A percentile compares a stretch with the other conserved stretches of the same genome.
These are phyloP conservation scores for Pedetes capensis DNA, from an alignment of 2,113 vertebrate genomes.

Conservation along the genomic window DNA sequence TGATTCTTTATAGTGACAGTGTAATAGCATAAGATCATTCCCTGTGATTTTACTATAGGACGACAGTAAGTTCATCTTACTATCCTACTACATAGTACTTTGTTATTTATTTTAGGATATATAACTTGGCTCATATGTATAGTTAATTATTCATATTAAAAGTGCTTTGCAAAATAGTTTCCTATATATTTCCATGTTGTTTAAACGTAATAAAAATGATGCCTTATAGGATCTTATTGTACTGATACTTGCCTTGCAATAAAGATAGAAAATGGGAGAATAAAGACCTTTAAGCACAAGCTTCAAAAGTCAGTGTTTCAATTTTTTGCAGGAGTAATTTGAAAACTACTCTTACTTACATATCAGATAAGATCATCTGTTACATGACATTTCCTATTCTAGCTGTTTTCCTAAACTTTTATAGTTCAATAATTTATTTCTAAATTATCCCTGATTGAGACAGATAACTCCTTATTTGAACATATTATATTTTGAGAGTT, in stretches of 20 bases:
- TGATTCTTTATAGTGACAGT: not conserved
- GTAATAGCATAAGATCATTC: not conserved
- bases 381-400: not conserved
- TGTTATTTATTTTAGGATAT: not conserved
- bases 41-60: not conserved
- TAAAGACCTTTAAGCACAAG: not conserved
- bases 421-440: not conserved
- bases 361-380: not conserved
- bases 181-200: not conserved
- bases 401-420: constrained; percentile 16
- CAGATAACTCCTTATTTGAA: not conserved
- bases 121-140: not conserved
- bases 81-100: not conserved
- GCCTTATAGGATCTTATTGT: not conserved
- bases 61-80: not conserved
- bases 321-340: not conserved
- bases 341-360: constrained; percentile 26
- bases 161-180: constrained; percentile 9
- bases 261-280: not conserved
- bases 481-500: not conserved
- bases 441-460: not conserved
- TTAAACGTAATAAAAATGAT: constrained; percentile 25
- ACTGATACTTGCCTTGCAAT: not conserved
- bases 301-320: not conserved
- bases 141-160: constrained; percentile 1